These are phyloP conservation scores for Fundulus diaphanus DNA, from an alignment of 2,797 vertebrate genomes.

Conservation along the genomic window DNA sequence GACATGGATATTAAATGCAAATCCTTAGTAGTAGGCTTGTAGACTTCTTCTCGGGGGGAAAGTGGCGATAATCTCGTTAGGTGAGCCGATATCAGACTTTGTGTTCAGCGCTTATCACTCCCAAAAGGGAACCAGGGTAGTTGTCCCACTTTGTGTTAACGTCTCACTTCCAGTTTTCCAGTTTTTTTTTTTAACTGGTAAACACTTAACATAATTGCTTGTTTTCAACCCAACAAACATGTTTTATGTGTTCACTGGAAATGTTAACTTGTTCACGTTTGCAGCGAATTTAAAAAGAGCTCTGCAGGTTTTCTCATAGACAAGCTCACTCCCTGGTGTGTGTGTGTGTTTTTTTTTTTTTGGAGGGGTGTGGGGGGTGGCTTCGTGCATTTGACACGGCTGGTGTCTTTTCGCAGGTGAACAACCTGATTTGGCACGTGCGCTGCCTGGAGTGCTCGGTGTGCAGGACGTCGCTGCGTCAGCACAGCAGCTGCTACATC, in stretches of 20 bases:
- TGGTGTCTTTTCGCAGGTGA: slow-evolving; percentile 85
- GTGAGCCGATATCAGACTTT: neutral
- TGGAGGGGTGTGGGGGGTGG: slow-evolving; percentile 2
- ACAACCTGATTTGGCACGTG: slow-evolving; percentile 99
- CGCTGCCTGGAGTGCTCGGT: slow-evolving; percentile 97
- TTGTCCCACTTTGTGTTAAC: too few species aligned
- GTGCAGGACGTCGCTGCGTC: slow-evolving; percentile 93
- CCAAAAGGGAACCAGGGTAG: too few species aligned
- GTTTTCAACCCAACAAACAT: too few species aligned
- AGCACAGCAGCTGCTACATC: slow-evolving; percentile 99
- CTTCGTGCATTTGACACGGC: slow-evolving; percentile 34
- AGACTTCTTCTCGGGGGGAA: neutral
- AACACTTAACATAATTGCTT: too few species aligned
- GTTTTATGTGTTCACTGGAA: too few species aligned
- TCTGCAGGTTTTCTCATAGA: neutral
- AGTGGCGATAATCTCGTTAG: neutral
- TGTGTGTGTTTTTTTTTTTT: neutral
- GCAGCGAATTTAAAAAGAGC: too few species aligned
- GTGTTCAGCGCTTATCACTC: neutral
- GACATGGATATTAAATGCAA: neutral
- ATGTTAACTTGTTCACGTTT: too few species aligned
- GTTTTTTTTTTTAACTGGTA: too few species aligned
- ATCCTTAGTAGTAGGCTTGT: neutral
- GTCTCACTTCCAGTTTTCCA: too few species aligned
- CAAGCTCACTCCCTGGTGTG: neutral